Evolutionary conservation across 64 coral and sea anemone species (phyloP).

Genomic region (Pocillopora verrucosa): DNA sequence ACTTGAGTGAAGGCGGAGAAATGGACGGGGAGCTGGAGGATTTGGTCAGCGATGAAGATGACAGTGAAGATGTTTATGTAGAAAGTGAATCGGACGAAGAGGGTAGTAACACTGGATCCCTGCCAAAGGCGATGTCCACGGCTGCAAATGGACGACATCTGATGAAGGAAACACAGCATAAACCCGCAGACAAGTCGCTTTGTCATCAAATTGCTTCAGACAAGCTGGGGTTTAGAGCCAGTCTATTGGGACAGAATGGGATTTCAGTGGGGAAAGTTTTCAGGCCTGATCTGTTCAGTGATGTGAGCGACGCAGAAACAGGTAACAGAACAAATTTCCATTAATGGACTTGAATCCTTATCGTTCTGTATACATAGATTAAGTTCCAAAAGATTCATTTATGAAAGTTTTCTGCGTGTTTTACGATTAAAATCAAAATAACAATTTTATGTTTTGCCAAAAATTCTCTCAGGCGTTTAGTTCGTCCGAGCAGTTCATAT

Average conservation of each 20-base stretch:
- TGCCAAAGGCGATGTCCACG: conserved; percentile 60
- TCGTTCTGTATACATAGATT: too few relatives aligned
- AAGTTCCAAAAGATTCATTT: too few relatives aligned
- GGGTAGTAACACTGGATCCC: conserved; percentile 9
- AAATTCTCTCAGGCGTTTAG: too few relatives aligned
- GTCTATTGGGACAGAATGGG: conserved; percentile 69
- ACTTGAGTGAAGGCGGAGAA: conserved; percentile 91
- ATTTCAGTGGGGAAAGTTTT: conserved; percentile 59
- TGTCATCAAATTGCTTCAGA: background rate
- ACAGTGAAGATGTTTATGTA: conserved; percentile 88
- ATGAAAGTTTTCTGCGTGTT: too few relatives aligned
- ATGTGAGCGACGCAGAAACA: conserved; percentile 86
- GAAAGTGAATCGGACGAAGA: conserved; percentile 94
- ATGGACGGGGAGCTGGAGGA: conserved; percentile 64
- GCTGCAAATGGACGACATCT: background rate
- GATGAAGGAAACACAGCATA: background rate
- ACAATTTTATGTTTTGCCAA: too few relatives aligned
- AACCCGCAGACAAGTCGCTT: conserved; percentile 1
- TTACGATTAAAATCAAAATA: too few relatives aligned
- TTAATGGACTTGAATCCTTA: too few relatives aligned
- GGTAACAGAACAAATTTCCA: conserved; percentile 22
- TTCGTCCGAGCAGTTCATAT: too few relatives aligned
- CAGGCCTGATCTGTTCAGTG: conserved; percentile 67
- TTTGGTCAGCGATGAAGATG: conserved; percentile 79
- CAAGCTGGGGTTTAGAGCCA: conserved; percentile 29